Evolutionary conservation across 2,797 vertebrate species (phyloP), one percentile per base, ranked within the genome.

Genomic region (Eurystomus glaucurus): DNA sequence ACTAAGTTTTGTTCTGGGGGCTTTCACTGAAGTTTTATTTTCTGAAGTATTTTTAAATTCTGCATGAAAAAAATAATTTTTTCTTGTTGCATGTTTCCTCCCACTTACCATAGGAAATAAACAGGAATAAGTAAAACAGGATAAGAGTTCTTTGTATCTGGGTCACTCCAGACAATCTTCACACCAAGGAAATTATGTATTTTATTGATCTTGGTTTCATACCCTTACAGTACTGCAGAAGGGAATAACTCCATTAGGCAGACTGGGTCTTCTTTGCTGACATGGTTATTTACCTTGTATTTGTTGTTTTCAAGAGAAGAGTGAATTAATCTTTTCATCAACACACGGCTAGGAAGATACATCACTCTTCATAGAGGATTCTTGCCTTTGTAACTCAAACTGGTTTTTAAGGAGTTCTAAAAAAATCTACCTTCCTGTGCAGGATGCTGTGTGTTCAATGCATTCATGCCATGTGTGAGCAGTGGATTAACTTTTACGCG

Each of bases 21-120:
- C 6, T 94, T 97, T 77, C 20, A 80, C 20, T 71, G 82, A 31
- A 45, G 9, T 77, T 95, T 89, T 74, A 51, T 74, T 69, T 76
- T 79, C 71, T 43, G 33, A 43, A 26, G 4, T 21, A 14, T 0
- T 55, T 77, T 85, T 48, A 25, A 78, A 58, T 29, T 43, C 8
- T 51, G 1, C 12, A 10, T 62, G 5, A 41, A 48, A n/a, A 60
- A 68, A 51, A 2, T 5, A 33, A 25, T 26, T 46, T 88, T 62
- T 87, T 4, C 28, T 29, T 68, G 11, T 77, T 54, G 19, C 4
- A 15, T 1, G 0, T 55, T 72, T 79, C 6, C 17, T 33, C 22
- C 45, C 43, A 90, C 5, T 1, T 64, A 57, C 2, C 1, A 11
- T 12, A 33, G 13, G 7, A 92, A 87, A 71, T 29, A 83, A 77